Conservation (phyloP, 2,888 invertebrate species). For the Trichopoda pennipes region DNA sequence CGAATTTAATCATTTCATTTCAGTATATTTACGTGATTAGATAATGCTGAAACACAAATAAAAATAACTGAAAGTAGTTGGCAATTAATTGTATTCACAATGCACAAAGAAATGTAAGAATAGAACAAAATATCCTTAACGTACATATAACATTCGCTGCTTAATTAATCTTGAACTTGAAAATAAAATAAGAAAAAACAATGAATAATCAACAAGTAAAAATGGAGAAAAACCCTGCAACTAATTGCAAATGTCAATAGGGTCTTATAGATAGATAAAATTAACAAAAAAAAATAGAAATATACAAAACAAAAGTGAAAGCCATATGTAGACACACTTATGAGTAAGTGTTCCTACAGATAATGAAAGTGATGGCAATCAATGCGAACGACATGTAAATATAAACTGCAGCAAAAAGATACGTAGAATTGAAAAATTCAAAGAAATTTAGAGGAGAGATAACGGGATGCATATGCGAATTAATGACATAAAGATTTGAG, state of each 20-base stretch:
- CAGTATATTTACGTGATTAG: too few relatives aligned
- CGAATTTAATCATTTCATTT: too few relatives aligned
- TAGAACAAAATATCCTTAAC: not conserved
- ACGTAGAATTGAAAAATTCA: too few relatives aligned
- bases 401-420: not conserved
- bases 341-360: not conserved
- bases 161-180: conserved; percentile 63
- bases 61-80: too few relatives aligned
- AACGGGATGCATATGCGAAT: too few relatives aligned
- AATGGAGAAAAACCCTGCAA: conserved; percentile 5
- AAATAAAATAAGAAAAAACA: not conserved
- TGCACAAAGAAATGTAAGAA: not conserved
- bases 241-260: conserved; percentile 59
- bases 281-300: conserved; percentile 20
- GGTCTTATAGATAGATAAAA: conserved; percentile 26
- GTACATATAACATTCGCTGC: not conserved
- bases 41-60: too few relatives aligned
- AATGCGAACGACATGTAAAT: not conserved
- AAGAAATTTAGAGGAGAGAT: too few relatives aligned
- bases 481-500: too few relatives aligned
- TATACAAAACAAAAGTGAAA: not conserved
- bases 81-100: too few relatives aligned
- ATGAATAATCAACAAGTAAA: conserved; percentile 28
- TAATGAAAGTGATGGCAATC: not conserved
- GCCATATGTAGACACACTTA: not conserved